These are phyloP conservation scores for Triplophysa bombifrons DNA, from an alignment of 2,797 vertebrate species.

Conservation along the genomic window DNA sequence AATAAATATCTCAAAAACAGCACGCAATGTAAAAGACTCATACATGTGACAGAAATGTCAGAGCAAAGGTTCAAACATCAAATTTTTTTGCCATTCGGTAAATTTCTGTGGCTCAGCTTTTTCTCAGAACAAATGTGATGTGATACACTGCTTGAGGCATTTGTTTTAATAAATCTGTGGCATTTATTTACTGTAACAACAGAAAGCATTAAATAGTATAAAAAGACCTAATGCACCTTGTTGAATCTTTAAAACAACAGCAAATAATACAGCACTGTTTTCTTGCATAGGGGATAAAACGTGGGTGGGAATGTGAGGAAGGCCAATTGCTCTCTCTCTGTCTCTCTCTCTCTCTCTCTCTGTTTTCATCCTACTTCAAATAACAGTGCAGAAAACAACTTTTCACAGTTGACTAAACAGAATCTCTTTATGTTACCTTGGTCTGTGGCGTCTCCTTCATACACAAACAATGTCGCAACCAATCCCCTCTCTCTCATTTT, in stretches of 20 bases:
- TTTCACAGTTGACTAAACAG: slow-evolving; percentile 60
- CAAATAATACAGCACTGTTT: background rate
- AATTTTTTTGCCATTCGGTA: no score
- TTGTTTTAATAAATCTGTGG: slow-evolving; percentile 12
- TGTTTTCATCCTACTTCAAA: slow-evolving; percentile 46
- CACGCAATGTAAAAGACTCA: no score
- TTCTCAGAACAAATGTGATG: slow-evolving; percentile 7
- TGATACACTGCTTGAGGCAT: slow-evolving; percentile 15
- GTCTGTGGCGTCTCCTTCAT: slow-evolving; percentile 46
- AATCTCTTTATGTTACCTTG: slow-evolving; percentile 52
- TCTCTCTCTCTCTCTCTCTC: slow-evolving; percentile 7
- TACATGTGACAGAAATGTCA: no score
- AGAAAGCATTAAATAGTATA: background rate
- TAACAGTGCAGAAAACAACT: slow-evolving; percentile 57
- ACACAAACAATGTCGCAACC: slow-evolving; percentile 47
- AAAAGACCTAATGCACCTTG: background rate
- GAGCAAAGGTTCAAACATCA: background rate
- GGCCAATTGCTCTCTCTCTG: slow-evolving; percentile 8
- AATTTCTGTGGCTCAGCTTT: background rate
- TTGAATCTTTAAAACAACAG: slow-evolving; percentile 4
- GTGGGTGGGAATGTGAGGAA: slow-evolving; percentile 20
- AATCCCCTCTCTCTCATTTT: slow-evolving; percentile 53
- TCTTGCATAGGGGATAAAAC: slow-evolving; percentile 17
- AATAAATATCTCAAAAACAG: no score
- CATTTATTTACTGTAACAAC: background rate